Conservation (phyloP, 2,888 invertebrate genomes). For the Rhaphigaster nebulosa region DNA sequence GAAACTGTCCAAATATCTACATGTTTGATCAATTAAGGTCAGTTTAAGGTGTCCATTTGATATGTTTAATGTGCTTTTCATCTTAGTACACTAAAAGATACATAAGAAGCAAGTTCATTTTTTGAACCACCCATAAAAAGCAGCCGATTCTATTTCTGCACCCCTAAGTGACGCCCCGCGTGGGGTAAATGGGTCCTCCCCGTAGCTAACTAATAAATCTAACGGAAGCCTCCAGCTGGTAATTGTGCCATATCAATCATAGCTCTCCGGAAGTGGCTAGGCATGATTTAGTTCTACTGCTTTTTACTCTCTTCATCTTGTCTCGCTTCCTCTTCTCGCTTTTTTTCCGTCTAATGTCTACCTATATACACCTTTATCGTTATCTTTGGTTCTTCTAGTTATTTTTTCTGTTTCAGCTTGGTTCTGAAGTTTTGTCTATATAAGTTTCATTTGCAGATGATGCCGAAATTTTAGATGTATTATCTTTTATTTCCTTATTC, state of each 20-base stretch:
- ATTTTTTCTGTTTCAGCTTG: not conserved
- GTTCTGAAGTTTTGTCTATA: not conserved
- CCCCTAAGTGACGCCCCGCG: not conserved
- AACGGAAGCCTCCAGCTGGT: slow-evolving; percentile 18
- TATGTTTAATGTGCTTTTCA: too few relatives aligned
- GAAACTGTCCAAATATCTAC: too few relatives aligned
- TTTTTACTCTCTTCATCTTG: slow-evolving; percentile 28
- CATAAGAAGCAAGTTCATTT: not conserved
- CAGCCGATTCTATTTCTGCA: not conserved
- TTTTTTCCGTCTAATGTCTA: not conserved
- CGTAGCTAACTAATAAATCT: slow-evolving; percentile 31
- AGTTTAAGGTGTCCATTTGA: too few relatives aligned
- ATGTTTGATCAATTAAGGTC: too few relatives aligned
- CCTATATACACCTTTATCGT: not conserved
- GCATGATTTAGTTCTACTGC: slow-evolving; percentile 41
- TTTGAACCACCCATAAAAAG: not conserved
- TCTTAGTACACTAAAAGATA: too few relatives aligned
- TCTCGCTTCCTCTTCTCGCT: not conserved
- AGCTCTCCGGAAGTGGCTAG: slow-evolving; percentile 29
- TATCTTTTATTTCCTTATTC: too few relatives aligned
- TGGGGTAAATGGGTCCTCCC: slow-evolving; percentile 31
- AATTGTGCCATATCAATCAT: slow-evolving; percentile 44
- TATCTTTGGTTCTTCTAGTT: not conserved
- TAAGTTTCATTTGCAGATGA: not conserved
- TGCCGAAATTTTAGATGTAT: too few relatives aligned